Percentiles rank a stretch among this genome's conserved stretches.
Evolutionary conservation across 2,888 invertebrate genomes (phyloP).

Genomic region (Horisme vitalbata): DNA sequence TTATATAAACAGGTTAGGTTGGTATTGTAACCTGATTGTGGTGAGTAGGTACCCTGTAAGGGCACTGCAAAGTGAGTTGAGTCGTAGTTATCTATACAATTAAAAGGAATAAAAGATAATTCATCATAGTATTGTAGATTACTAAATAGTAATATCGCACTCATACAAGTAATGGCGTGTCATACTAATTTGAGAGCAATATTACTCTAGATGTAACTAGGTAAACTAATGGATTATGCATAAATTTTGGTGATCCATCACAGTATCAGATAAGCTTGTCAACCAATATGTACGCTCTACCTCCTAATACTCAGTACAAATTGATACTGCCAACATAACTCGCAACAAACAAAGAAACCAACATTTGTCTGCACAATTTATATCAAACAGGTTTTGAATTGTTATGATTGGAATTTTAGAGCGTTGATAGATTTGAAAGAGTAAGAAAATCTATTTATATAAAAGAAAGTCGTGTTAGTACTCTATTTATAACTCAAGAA

Average conservation of each 20-base stretch:
- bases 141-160: no score
- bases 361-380: constrained; percentile 34
- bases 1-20: no score
- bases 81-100: no score
- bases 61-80: no score
- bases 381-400: constrained; percentile 35
- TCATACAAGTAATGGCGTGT: not conserved
- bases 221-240: constrained; percentile 30
- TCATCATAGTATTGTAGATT: no score
- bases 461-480: no score
- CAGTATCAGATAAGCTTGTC: constrained; percentile 19
- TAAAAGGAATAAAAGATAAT: no score
- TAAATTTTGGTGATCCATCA: constrained; percentile 33
- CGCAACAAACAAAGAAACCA: constrained; percentile 34
- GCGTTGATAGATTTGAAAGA: no score
- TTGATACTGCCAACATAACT: constrained; percentile 18
- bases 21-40: no score
- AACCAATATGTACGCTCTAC: constrained; percentile 19
- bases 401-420: constrained; percentile 48
- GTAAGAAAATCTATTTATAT: no score
- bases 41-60: no score
- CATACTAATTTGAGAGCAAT: not conserved
- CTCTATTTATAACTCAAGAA: no score
- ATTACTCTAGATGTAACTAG: constrained; percentile 14
- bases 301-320: constrained; percentile 6